Evolutionary conservation across 2,797 vertebrate genomes (phyloP), one percentile per base, ranked within the genome.

Genomic region (Microhierax caerulescens): DNA sequence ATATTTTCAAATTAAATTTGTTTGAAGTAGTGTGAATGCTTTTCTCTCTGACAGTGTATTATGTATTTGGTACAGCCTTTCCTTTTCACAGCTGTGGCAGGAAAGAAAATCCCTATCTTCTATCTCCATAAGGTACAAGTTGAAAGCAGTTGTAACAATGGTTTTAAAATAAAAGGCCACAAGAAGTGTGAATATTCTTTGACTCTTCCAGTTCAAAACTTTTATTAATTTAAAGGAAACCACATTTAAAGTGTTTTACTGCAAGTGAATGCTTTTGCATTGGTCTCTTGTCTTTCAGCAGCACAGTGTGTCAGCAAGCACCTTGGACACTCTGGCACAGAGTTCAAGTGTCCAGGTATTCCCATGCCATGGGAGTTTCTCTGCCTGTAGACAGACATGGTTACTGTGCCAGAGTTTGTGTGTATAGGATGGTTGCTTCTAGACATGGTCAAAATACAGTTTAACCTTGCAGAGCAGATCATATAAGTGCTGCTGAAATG

Each of bases 271-370:
- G 64, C 16, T 64, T 56, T 81, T 80, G 4, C 68, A 6, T 43
- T 94, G 0, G 0, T 50, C 41, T 78, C 20, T 57, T 32, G 36
- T 47, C 68, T 92, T 76, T 45, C 1, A 14, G 75, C 76, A 54
- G 30, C 1, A 0, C 4, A 20, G 10, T 4, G 27, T 67, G 27
- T 59, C 63, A 70, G 30, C 69, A 61, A 6, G 12, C 21, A 47
- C 21, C 34, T 78, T 1, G 2, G 16, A 9, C 2, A 2, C 21
- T 70, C 47, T 0, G 0, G 32, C 1, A 0, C 32, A 0, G 0
- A 50, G 34, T 48, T 82, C 32, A 41, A 15, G 37, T 1, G 2
- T n/a, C 1, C 2, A 32, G 20, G 4, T 51, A 11, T 36, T 43
- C n/a, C n/a, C 50, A 18, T 56, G n/a, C 23, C 32, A 0, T 17